These are phyloP conservation scores for Tragelaphus buxtoni DNA, from an alignment of 2,113 vertebrate species.

Conservation along the genomic window DNA sequence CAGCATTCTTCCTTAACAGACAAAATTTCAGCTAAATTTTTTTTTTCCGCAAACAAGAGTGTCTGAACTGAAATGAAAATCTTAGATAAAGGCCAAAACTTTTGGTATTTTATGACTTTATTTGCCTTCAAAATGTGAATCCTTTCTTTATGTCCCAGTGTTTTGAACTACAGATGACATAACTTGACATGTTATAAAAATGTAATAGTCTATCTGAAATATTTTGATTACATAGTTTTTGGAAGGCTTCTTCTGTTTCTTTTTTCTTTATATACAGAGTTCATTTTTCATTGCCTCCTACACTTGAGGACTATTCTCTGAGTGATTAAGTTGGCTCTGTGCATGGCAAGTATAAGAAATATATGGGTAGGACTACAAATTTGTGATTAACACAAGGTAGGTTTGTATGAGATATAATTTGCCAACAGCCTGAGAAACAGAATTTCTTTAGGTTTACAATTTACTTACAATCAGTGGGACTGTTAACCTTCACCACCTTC, in stretches of 20 bases:
- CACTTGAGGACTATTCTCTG: background rate
- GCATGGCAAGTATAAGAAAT: background rate
- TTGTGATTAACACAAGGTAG: slow-evolving; percentile 7
- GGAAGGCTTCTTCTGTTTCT: background rate
- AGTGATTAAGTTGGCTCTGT: slow-evolving; percentile 6
- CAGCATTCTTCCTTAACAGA: background rate
- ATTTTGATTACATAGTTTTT: slow-evolving; percentile 32
- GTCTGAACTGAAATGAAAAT: background rate
- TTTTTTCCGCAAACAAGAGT: background rate
- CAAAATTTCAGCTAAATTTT: background rate
- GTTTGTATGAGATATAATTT: slow-evolving; percentile 26
- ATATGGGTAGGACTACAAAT: slow-evolving; percentile 20
- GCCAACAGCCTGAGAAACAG: background rate
- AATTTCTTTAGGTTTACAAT: background rate
- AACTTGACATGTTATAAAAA: background rate
- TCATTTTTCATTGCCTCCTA: slow-evolving; percentile 12
- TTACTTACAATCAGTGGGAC: background rate
- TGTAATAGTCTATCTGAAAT: slow-evolving; percentile 1
- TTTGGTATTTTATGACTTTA: background rate
- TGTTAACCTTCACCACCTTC: background rate
- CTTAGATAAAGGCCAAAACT: background rate
- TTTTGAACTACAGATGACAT: background rate
- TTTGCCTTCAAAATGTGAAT: background rate
- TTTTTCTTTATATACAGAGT: background rate
- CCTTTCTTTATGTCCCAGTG: background rate